phyloP scores from a whole-genome alignment of 2,888 invertebrate genomes.

The Drosophila mettleri region DNA sequence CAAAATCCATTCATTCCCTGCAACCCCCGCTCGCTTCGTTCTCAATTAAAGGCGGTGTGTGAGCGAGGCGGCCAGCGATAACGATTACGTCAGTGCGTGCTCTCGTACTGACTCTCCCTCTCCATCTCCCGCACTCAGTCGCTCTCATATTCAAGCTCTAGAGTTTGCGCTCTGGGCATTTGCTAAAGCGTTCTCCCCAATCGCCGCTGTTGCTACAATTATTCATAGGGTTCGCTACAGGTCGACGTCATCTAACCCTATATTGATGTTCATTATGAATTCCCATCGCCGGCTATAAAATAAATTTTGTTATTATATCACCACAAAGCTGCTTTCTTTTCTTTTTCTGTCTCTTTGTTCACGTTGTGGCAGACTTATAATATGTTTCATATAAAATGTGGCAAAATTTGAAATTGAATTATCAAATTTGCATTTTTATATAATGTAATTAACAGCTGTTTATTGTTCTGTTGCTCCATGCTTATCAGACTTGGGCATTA shows the following conservation, averaged over 20 bases:
- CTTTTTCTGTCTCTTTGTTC: slow-evolving; percentile 58
- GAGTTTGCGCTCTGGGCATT: slow-evolving; percentile 70
- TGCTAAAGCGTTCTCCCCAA: slow-evolving; percentile 9
- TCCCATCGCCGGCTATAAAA: slow-evolving; percentile 49
- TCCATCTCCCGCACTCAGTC: slow-evolving; percentile 8
- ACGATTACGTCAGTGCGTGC: slow-evolving; percentile 74
- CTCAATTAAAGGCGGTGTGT: slow-evolving; percentile 44
- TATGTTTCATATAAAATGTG: slow-evolving; percentile 14
- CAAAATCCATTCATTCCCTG: slow-evolving; percentile 46
- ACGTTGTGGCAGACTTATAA: slow-evolving; percentile 12
- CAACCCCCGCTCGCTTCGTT: slow-evolving; percentile 28
- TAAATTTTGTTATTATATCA: slow-evolving; percentile 70
- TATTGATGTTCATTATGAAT: slow-evolving; percentile 58
- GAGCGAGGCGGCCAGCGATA: slow-evolving; percentile 46
- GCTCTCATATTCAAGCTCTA: slow-evolving; percentile 49
- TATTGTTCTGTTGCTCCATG: slow-evolving; percentile 28
- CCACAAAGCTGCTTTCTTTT: slow-evolving; percentile 70
- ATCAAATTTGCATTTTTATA: slow-evolving; percentile 67
- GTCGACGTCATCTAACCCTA: slow-evolving; percentile 49
- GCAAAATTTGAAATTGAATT: slow-evolving; percentile 43
- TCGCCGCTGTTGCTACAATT: slow-evolving; percentile 11
- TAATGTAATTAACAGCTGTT: slow-evolving; percentile 47
- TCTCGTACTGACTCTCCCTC: slow-evolving; percentile 18
- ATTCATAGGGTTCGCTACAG: slow-evolving; percentile 19
- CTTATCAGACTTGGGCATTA: slow-evolving; percentile 58